These are phyloP conservation scores for Toxonevra muliebris DNA, from an alignment of 2,888 invertebrate genomes.

Conservation along the genomic window DNA sequence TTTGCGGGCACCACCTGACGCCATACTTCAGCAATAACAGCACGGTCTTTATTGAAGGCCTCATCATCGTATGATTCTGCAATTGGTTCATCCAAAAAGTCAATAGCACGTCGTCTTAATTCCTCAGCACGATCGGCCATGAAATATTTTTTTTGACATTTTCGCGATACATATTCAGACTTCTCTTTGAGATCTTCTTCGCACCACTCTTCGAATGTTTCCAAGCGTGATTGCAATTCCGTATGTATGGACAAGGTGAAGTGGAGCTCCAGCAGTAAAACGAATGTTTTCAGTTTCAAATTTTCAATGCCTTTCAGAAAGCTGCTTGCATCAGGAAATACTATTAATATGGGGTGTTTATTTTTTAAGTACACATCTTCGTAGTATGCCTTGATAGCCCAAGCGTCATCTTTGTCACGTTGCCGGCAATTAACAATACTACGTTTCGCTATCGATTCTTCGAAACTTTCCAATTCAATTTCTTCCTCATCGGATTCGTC, in stretches of 20 bases:
- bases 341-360: constrained; percentile 54
- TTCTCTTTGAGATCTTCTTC: constrained; percentile 53
- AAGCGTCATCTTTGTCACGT: constrained; percentile 60
- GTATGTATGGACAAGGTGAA: constrained; percentile 57
- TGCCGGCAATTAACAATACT: constrained; percentile 54
- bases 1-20: constrained; percentile 53
- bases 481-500: constrained; percentile 32
- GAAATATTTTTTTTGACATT: constrained; percentile 59
- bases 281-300: constrained; percentile 59
- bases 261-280: constrained; percentile 59
- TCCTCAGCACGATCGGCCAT: constrained; percentile 56
- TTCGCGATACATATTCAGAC: constrained; percentile 55
- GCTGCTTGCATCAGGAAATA: constrained; percentile 53
- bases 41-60: constrained; percentile 48
- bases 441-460: constrained; percentile 57
- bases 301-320: constrained; percentile 56
- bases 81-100: constrained; percentile 50
- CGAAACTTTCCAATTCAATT: constrained; percentile 56
- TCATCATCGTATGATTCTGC: constrained; percentile 49
- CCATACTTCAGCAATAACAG: constrained; percentile 56
- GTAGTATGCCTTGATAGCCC: constrained; percentile 61
- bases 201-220: constrained; percentile 58
- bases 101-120: constrained; percentile 47
- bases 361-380: constrained; percentile 57
- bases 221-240: constrained; percentile 54